Conservation (phyloP, 2,797 vertebrate genomes). For the Enteromius unitaeniatus region DNA sequence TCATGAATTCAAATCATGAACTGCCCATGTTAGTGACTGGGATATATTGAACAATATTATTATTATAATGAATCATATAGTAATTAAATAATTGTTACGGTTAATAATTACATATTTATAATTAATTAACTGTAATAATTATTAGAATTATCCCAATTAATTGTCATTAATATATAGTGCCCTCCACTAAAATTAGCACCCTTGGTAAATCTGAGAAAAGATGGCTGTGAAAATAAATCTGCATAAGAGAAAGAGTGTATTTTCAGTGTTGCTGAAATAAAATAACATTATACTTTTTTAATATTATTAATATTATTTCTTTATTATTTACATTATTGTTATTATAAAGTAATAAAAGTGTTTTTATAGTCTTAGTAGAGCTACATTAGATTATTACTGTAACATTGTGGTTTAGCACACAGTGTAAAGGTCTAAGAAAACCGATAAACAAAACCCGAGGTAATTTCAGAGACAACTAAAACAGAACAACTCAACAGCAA, state of each 20-base stretch:
- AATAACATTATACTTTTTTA: not conserved
- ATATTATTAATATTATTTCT: not conserved
- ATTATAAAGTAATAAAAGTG: not conserved
- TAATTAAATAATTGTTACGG: not conserved
- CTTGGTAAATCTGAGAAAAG: no score
- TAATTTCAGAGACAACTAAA: conserved; percentile 4
- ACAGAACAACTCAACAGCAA: conserved; percentile 14
- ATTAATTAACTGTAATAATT: no score
- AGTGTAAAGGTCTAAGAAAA: not conserved
- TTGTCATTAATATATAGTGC: no score
- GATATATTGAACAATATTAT: not conserved
- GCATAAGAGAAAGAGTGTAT: not conserved
- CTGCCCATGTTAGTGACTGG: no score
- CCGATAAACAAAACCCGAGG: not conserved
- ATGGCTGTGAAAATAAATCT: no score
- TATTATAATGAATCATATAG: not conserved
- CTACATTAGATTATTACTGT: not conserved
- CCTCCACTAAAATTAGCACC: no score
- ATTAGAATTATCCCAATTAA: no score
- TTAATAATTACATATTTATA: no score
- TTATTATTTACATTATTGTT: no score
- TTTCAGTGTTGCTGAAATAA: not conserved
- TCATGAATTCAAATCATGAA: not conserved
- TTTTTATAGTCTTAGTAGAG: not conserved
- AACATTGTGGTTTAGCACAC: not conserved